These are phyloP conservation scores for Aphidoletes aphidimyza DNA, from an alignment of 2,888 invertebrate genomes.

Conservation along the genomic window DNA sequence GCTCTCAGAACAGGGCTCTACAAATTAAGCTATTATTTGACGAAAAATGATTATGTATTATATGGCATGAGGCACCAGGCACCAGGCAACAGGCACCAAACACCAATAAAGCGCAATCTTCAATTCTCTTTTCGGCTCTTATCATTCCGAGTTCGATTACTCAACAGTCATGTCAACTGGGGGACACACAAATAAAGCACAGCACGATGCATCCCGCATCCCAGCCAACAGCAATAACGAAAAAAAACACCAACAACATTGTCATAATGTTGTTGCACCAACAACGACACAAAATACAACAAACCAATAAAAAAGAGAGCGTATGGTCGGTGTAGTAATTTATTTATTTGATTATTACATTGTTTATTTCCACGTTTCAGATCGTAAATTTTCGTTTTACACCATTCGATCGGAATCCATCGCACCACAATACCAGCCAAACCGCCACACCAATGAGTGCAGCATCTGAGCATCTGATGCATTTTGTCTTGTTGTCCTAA, in stretches of 20 bases:
- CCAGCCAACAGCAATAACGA: no score
- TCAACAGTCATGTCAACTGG: conserved; percentile 27
- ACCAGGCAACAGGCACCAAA: no score
- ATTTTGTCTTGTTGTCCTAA: neutral
- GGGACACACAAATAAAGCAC: neutral
- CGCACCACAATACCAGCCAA: no score
- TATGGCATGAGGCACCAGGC: no score
- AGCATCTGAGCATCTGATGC: neutral
- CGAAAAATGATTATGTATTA: no score
- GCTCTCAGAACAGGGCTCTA: neutral
- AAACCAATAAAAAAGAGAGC: conserved; percentile 39
- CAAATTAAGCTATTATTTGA: conserved; percentile 47
- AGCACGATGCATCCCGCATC: conserved; percentile 53
- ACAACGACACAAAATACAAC: neutral
- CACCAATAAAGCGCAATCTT: neutral
- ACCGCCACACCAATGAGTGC: no score
- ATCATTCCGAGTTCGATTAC: neutral
- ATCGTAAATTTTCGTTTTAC: conserved; percentile 52
- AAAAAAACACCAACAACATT: no score
- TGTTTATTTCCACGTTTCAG: conserved; percentile 53
- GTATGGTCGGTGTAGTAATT: conserved; percentile 31
- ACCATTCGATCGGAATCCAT: conserved; percentile 16
- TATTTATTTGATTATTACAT: conserved; percentile 53
- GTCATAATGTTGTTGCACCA: neutral
- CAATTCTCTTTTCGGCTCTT: neutral